These are phyloP conservation scores for Oryzias celebensis DNA, from an alignment of 2,113 vertebrate genomes.

Conservation along the genomic window DNA sequence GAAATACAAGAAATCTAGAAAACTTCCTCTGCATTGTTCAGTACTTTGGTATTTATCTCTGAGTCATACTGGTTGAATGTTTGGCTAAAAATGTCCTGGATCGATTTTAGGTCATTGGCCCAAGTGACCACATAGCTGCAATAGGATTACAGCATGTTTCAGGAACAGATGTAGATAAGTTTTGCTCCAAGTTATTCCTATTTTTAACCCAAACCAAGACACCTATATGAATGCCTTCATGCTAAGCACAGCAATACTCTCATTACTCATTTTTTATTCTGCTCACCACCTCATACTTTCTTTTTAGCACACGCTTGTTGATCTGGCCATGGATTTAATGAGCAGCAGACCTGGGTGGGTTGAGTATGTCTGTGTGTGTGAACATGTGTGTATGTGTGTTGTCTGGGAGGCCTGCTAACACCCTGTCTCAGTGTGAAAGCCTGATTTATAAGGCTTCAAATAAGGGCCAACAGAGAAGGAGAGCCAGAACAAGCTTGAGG, in stretches of 20 bases:
- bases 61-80: too few species aligned
- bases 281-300: constrained; percentile 2
- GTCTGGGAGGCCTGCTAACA: constrained; percentile 65
- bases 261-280: constrained; percentile 1
- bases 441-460: constrained; percentile 79
- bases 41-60: too few species aligned
- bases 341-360: constrained; percentile 56
- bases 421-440: constrained; percentile 68
- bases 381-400: constrained; percentile 39
- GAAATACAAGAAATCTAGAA: too few species aligned
- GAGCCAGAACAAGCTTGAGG: constrained; percentile 64
- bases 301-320: constrained; percentile 39
- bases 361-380: constrained; percentile 27
- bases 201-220: too few species aligned
- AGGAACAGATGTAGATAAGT: too few species aligned
- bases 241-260: background rate
- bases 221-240: too few species aligned
- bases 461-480: constrained; percentile 73
- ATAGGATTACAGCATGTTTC: too few species aligned
- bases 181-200: too few species aligned
- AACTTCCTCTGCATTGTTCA: too few species aligned
- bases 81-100: too few species aligned
- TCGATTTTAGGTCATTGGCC: too few species aligned
- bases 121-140: too few species aligned
- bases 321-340: constrained; percentile 71